Evolutionary conservation across 2,797 vertebrate species (phyloP).

Genomic region (Notolepis coatsorum): DNA sequence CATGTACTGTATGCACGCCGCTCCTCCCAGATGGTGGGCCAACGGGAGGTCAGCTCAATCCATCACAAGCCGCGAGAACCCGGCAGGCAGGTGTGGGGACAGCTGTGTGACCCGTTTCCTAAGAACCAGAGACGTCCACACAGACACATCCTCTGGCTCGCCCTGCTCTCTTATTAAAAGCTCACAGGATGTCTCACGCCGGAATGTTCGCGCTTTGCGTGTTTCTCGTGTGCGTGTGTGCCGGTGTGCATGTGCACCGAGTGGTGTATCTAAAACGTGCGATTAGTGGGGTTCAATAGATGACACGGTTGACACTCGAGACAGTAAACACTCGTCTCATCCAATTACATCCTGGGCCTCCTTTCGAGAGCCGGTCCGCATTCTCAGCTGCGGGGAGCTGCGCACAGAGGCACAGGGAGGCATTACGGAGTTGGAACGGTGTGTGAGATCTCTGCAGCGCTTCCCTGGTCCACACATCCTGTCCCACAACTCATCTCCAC

Average conservation of each 20-base stretch:
- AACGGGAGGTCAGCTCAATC: conserved; percentile 22
- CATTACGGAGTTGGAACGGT: conserved; percentile 69
- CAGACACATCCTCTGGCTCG: conserved; percentile 33
- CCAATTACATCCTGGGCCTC: conserved; percentile 60
- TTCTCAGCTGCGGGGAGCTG: conserved; percentile 78
- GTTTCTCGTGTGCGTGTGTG: background rate
- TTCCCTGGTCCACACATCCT: conserved; percentile 68
- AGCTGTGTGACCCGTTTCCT: conserved; percentile 47
- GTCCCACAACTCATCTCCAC: conserved; percentile 60
- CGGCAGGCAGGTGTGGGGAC: conserved; percentile 19
- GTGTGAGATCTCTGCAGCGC: conserved; percentile 67
- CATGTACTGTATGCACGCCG: background rate
- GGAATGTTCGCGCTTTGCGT: too few relatives aligned
- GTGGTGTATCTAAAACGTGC: conserved; percentile 44
- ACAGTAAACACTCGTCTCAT: conserved; percentile 66
- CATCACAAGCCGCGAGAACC: conserved; percentile 30
- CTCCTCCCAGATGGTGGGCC: conserved; percentile 8
- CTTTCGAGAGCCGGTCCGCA: conserved; percentile 72
- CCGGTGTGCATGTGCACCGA: conserved; percentile 1
- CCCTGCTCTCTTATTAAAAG: conserved; percentile 17
- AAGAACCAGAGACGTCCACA: conserved; percentile 28
- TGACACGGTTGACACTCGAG: conserved; percentile 55
- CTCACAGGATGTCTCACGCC: conserved; percentile 26
- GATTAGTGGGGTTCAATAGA: conserved; percentile 42
- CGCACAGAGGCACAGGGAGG: conserved; percentile 67